Evolutionary conservation across 2,888 invertebrate species (phyloP), one percentile per base, ranked within the genome.

Genomic region (Clanis bilineata): DNA sequence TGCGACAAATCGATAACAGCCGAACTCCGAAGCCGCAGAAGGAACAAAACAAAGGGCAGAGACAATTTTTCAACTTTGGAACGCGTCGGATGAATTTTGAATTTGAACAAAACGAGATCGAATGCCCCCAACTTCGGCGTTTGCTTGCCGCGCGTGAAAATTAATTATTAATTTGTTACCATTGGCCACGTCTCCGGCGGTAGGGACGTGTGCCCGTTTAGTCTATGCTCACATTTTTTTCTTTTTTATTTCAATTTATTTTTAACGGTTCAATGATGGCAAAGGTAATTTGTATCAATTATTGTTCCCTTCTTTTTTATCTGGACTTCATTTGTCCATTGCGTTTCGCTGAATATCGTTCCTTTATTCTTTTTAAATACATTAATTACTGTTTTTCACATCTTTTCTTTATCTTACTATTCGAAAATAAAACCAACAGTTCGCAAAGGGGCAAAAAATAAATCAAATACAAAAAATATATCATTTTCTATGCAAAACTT

Each of bases 121-220:
- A 80, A 80, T 79, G 80, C 77, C 80, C 80, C 83, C 77, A 80
- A 82, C 81, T 84, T 82, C 68, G 75, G 74, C 74, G 79, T 74
- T 79, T 71, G 80, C 74, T 81, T 77, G 75, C 80, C 83, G 83
- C 77, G 79, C 81, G 86, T 77, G 82, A 82, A 88, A 91, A 90
- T 89, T 89, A 89, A 90, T 88, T 81, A 89, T 88, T 90, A 90
- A 89, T 89, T 88, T 88, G 86, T 86, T 83, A 79, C 85, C 85
- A 83, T 82, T 79, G 80, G 82, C 76, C 77, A 72, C 72, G 74
- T 81, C 80, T 81, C 81, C 74, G 70, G 74, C 74, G 76, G 77
- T 10, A 44, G 72, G 76, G 82, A 78, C 76, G 78, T 80, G 80
- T 80, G 76, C 72, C 65, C 66, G 74, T 72, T 73, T 76, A 79